These are phyloP conservation scores for Panagrolaimus sp. DNA, from an alignment of 1,140 invertebrate species.

Conservation along the genomic window DNA sequence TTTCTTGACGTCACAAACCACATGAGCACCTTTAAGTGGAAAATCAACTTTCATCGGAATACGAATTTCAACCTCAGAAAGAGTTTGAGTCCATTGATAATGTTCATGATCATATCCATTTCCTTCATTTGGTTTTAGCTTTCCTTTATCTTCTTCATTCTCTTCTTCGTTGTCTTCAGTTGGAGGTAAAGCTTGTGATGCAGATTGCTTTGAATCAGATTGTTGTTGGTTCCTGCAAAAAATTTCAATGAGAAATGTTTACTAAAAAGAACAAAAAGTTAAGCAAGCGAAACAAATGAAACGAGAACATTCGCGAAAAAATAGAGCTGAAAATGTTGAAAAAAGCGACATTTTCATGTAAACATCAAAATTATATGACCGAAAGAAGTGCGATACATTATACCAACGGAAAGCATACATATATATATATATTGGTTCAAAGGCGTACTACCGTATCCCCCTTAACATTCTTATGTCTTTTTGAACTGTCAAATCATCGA, in stretches of 20 bases:
- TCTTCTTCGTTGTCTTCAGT: constrained; percentile 19
- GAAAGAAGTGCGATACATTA: too few relatives aligned
- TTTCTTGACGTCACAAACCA: constrained; percentile 77
- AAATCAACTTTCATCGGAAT: constrained; percentile 75
- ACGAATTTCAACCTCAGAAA: constrained; percentile 85
- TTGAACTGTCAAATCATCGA: too few relatives aligned
- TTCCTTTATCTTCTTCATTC: constrained; percentile 39
- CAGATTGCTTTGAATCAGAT: constrained; percentile 8
- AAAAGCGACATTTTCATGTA: constrained; percentile 6
- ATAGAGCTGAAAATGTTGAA: neutral
- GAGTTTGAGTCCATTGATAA: constrained; percentile 92
- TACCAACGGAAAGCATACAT: too few relatives aligned
- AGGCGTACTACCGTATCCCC: too few relatives aligned
- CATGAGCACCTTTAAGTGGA: constrained; percentile 74
- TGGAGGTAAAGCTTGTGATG: too few relatives aligned
- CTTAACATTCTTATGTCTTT: too few relatives aligned
- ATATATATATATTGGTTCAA: too few relatives aligned
- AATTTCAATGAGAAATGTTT: constrained; percentile 15
- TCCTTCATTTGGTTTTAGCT: constrained; percentile 80
- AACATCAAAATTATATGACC: too few relatives aligned
- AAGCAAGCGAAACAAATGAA: neutral
- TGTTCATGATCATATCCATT: constrained; percentile 85
- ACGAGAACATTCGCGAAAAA: neutral
- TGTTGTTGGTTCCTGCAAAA: too few relatives aligned
- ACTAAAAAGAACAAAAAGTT: constrained; percentile 3